Percentiles rank a stretch among this genome's conserved stretches.
Evolutionary conservation across 64 coral and sea anemone genomes (phyloP).

Genomic region (Pachyseris speciosa): DNA sequence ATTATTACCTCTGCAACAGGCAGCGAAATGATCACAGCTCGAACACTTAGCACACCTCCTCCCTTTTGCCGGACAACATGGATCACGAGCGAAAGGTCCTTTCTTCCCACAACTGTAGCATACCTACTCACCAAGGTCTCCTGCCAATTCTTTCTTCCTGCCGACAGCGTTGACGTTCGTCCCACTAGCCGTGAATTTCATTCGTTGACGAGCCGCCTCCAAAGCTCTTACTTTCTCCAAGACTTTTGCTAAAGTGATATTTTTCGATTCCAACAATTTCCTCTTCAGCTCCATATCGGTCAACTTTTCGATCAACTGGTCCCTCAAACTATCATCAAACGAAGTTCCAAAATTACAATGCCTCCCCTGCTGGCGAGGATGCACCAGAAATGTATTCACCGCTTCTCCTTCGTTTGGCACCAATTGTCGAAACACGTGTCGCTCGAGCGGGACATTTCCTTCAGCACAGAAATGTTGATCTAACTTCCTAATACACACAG

Average conservation of each 20-base stretch:
- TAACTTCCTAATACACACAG: neutral
- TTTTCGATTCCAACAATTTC: too few species aligned
- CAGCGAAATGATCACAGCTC: too few species aligned
- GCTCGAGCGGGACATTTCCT: slow-evolving; percentile 12
- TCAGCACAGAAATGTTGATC: neutral
- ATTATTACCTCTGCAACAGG: too few species aligned
- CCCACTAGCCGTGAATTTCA: too few species aligned
- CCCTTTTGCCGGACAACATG: neutral
- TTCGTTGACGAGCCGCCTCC: too few species aligned
- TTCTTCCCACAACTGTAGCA: neutral
- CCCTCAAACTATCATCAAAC: neutral
- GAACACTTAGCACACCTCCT: too few species aligned
- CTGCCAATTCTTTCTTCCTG: neutral
- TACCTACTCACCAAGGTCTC: too few species aligned
- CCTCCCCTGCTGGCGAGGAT: neutral
- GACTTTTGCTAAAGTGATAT: too few species aligned
- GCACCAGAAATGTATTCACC: neutral
- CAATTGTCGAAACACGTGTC: neutral
- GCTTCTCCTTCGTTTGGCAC: neutral
- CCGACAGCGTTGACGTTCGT: too few species aligned
- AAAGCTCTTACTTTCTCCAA: too few species aligned
- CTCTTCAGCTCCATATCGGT: too few species aligned
- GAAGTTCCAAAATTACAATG: neutral
- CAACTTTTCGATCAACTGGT: too few species aligned
- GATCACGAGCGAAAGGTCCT: neutral